Evolutionary conservation across 2,888 invertebrate species (phyloP).

Genomic region (Dicyrtomina minuta): DNA sequence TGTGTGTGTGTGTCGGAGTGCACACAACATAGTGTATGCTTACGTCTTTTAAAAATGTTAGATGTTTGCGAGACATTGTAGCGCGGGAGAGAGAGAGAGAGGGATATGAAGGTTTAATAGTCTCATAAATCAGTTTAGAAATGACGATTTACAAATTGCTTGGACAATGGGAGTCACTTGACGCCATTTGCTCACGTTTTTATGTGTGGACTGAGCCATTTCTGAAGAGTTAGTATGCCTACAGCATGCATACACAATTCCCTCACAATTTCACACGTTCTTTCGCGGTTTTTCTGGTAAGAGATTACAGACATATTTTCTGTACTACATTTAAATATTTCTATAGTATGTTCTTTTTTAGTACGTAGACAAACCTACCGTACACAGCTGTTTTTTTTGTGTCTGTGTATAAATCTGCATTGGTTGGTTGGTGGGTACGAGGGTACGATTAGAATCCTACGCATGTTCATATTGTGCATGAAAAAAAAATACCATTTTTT

Average conservation of each 20-base stretch:
- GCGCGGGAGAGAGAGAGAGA: not conserved
- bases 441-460: no score
- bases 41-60: no score
- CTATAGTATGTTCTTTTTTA: no score
- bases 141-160: constrained; percentile 41
- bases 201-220: constrained; percentile 32
- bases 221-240: constrained; percentile 11
- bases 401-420: no score
- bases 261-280: constrained; percentile 32
- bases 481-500: no score
- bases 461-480: no score
- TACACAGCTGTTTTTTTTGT: no score
- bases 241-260: constrained; percentile 21
- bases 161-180: constrained; percentile 37
- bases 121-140: constrained; percentile 34
- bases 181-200: constrained; percentile 34
- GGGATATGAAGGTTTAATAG: constrained; percentile 30
- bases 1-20: no score
- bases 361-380: no score
- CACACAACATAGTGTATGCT: no score
- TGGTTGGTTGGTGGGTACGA: no score
- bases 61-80: not conserved
- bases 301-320: constrained; percentile 24
- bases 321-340: no score
- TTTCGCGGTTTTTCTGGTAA: constrained; percentile 34